A percentile compares a stretch with the other conserved stretches of the same genome.
These are phyloP conservation scores for Mythimna pallens DNA, from an alignment of 2,888 invertebrate species.

Conservation along the genomic window DNA sequence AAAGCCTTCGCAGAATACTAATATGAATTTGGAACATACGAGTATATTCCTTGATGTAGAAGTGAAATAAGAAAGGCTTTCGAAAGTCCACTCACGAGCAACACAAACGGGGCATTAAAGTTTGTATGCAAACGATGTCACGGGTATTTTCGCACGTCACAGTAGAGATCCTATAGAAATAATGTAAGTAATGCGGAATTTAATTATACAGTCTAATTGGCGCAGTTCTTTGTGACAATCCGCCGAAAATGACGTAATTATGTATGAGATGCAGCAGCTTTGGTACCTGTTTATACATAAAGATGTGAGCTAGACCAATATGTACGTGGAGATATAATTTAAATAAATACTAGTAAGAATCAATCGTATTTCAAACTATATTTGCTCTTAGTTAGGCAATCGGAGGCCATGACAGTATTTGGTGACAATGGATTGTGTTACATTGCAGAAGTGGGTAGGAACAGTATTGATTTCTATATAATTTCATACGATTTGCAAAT, in stretches of 20 bases:
- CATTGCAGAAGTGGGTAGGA: conserved; percentile 10
- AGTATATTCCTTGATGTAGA: conserved; percentile 29
- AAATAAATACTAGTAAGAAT: conserved; percentile 1
- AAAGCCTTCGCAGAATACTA: conserved; percentile 38
- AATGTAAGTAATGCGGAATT: conserved; percentile 59
- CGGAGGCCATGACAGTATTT: conserved; percentile 31
- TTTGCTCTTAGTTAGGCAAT: conserved; percentile 28
- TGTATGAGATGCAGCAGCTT: conserved; percentile 43
- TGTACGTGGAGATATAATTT: conserved; percentile 8
- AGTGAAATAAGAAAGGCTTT: conserved; percentile 41
- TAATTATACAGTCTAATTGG: conserved; percentile 52
- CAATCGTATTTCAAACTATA: conserved; percentile 16
- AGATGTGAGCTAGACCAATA: conserved; percentile 9
- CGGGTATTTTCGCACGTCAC: not conserved
- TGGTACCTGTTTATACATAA: conserved; percentile 13
- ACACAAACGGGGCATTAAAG: conserved; percentile 22
- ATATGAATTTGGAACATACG: conserved; percentile 35
- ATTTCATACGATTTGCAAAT: not conserved
- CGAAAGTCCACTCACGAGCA: conserved; percentile 31
- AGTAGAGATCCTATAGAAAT: not conserved
- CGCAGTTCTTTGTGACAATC: conserved; percentile 57
- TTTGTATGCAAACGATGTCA: conserved; percentile 29
- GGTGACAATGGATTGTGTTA: conserved; percentile 42
- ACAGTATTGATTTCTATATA: conserved; percentile 13
- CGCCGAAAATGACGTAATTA: conserved; percentile 59